Base-by-base conservation (phyloP, 2,797 vertebrate genomes). In the Schizopygopsis malacanthus region DNA sequence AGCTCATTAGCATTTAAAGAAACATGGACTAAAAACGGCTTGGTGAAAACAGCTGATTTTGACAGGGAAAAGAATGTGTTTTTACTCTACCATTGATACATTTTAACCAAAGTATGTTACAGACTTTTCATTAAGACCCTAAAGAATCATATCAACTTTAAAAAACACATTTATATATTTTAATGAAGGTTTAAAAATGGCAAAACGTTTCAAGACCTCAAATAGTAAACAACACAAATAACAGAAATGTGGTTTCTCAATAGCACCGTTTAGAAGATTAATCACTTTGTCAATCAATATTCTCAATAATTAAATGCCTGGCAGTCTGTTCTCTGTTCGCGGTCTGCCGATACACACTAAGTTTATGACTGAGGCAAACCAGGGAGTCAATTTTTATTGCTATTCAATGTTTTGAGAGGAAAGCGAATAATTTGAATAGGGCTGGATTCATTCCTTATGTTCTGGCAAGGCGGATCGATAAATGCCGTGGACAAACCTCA, bases 281-380 rank as follows among this genome's bases (percentile, higher is more conserved):
- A 96, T 95, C 95, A 96, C 93, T 94, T 87, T 93, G 94, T 94
- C 94, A 93, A 94, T 96, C 95, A 94, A 95, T 96, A 94, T 95
- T 94, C 96, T 94, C 90, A 93, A 96, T 94, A 95, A 96, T 97
- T 95, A 97, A 97, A 97, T 96, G 96, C 95, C 92, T 92, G 94
- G 91, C 93, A 91, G 95, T 95, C 95, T 94, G 93, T 95, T 95
- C 94, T 93, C 91, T 94, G 94, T 94, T 95, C 93, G 93, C 93
- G 93, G 86, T 86, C 92, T 95, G 95, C 95, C 95, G 95, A 95
- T 96, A 93, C 87, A 16, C 86, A 90, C 90, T 90, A 92, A 94
- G 95, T 95, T 93, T 95, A 95, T 94, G 94, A 93, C 92, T 91
- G 94, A 93, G 92, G 93, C 93, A 89, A 92, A 96, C 94, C 96